Base-by-base conservation (phyloP, 2,113 vertebrate species). In the Cynopterus brachyotis region DNA sequence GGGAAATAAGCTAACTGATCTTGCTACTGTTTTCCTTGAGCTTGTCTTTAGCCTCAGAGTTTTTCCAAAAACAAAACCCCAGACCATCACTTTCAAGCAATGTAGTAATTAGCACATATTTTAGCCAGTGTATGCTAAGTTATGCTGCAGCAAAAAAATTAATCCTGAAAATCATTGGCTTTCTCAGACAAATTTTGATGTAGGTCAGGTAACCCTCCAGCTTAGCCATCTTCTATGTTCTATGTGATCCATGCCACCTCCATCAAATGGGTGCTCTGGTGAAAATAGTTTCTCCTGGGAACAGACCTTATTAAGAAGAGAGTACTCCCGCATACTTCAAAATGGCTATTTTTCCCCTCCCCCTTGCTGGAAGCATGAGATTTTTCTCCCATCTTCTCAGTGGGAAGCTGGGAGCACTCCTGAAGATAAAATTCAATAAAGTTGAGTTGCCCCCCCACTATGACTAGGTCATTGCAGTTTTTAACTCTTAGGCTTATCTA, bases 381-480 rank as follows among this genome's bases (percentile, higher is more conserved):
- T 70, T 69, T 92, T 87, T 69, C 37, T 88, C 28, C 59, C 8
- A 32, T 76, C 13, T 81, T 66, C 32, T 40, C 4, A 57, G 6
- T 37, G 17, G 81, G 20, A 72, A 45, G 7, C 37, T 59, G n/a
- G 28, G 24, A 81, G 59, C 59, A 2, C 15, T 59, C 30, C 24
- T 85, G 24, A 32, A 85, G 35, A 78, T 32, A 85, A 86, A 91
- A 78, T 40, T 87, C 55, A 60, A 17, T n/a, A 17, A 67, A n/a
- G 9, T 62, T 19, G 13, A 2, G 0, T 24, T 59, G 12, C 24
- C 4, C 0, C 0, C 50, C 24, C 0, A 3, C 15, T 15, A 81
- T 42, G 22, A 59, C 22, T 42, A 37, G 32, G 11, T 95, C 9
- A 57, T n/a, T 30, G 20, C 28, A 57, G 35, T 35, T 96, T 88